Base-by-base conservation (phyloP, 2,888 invertebrate genomes). In the Resseliella maxima region DNA sequence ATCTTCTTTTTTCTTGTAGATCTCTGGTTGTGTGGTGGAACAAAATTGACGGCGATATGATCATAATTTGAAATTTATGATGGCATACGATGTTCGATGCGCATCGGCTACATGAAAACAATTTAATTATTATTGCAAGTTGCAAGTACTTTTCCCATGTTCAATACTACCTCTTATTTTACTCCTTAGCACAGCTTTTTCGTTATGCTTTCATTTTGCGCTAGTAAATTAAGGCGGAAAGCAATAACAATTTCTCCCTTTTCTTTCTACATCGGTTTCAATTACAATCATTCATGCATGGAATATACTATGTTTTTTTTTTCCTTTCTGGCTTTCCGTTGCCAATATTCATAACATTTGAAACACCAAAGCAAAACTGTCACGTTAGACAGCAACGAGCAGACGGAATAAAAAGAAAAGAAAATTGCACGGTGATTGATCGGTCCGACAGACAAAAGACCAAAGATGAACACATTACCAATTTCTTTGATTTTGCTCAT, bases 171-270 rank as follows among this genome's bases (percentile, higher is more conserved):
- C n/a, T 59, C 24, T n/a, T 59, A 5, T 24, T 59, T 5, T 27
- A 18, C 50, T 27, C 24, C 31, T 10, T 15, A 31, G 31, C 31
- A 72, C 35, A n/a, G n/a, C n/a, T n/a, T n/a, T n/a, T n/a, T n/a
- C n/a, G n/a, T n/a, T n/a, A n/a, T n/a, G n/a, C n/a, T n/a, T n/a
- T n/a, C n/a, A n/a, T n/a, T n/a, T n/a, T n/a, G n/a, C n/a, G n/a
- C n/a, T n/a, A n/a, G n/a, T 72, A 72, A 72, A 72, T 72, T 72
- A 72, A 72, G 72, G 72, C 72, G 72, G 31, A 72, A 72, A 31
- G 72, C 35, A 72, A 72, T 72, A 72, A 72, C 31, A 31, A 12
- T 72, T 35, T 27, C 72, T 72, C 72, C 31, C 72, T 31, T 31
- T 72, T 15, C 24, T 10, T 24, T 59, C 24, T 15, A 6, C 5